phyloP scores from a whole-genome alignment of 2,888 invertebrate genomes.

The Microchrysa polita region DNA sequence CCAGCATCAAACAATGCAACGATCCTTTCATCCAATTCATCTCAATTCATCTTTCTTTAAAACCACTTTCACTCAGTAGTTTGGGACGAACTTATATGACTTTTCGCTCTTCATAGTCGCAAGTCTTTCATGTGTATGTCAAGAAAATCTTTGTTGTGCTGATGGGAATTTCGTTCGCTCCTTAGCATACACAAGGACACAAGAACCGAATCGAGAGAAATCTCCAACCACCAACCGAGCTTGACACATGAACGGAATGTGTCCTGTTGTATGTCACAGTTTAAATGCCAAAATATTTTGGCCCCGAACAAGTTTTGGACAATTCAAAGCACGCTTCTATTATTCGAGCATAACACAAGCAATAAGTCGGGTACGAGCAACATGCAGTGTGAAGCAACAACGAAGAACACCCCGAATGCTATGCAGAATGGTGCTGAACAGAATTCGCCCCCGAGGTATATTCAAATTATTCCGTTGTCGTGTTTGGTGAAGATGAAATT shows the following conservation, averaged over 20 bases:
- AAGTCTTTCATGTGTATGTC: no score
- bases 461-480: constrained; percentile 4
- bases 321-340: constrained; percentile 10
- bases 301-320: neutral
- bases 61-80: no score
- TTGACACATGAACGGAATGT: constrained; percentile 20
- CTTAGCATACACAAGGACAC: no score
- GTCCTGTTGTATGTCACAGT: constrained; percentile 3
- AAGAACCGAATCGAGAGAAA: neutral
- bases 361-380: neutral
- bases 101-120: no score
- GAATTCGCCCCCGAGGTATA: constrained; percentile 6
- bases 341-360: neutral
- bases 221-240: neutral
- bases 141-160: no score
- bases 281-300: constrained; percentile 21
- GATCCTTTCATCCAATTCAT: no score
- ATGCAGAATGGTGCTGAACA: constrained; percentile 3
- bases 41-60: no score
- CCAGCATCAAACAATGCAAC: no score
- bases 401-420: neutral
- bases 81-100: no score
- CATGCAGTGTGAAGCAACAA: no score
- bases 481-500: no score
- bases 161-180: no score